Evolutionary conservation across 2,888 invertebrate genomes (phyloP), one percentile per base, ranked within the genome.

Genomic region (Ophioninae sp.): DNA sequence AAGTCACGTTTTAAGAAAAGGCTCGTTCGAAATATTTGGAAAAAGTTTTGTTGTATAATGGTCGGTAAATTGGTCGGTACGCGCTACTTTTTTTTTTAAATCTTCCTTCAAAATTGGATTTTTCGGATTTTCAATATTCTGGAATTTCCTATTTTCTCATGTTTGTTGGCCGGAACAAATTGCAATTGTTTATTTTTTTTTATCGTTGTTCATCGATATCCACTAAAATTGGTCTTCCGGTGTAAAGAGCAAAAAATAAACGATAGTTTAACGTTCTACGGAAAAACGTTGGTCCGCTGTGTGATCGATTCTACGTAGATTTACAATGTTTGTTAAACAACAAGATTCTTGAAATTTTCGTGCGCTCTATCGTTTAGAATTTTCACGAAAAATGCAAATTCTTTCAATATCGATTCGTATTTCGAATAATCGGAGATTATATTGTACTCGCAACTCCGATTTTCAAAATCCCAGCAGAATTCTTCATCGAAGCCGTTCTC

Each of bases 261-360:
- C 7, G 5, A 57, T 67, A 21, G 65, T 5, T 75, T 50, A 37
- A 10, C n/a, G 17, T 41, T 39, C 13, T 56, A 65, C n/a, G 75
- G 50, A 67, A 23, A 23, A 30, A 67, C 67, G 67, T 76, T 76
- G 75, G 75, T 76, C 75, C 75, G 67, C 67, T n/a, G 50, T 37
- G 6, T 37, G 64, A 56, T 17, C 37, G 37, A 64, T 20, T 39
- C 21, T 7, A 23, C 20, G 37, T 44, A 44, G 68, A 23, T 50
- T 21, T 17, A 50, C 17, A 0, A 23, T 7, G 7, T 56, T 69
- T 21, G 23, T 56, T 41, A 5, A 17, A 2, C 41, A 3, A 7
- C 10, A 65, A 37, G 30, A 37, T 7, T 44, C 44, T 17, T 0
- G 6, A 50, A 6, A 17, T 50, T 65, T 20, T 30, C 39, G 41